phyloP scores from a whole-genome alignment of 1,140 invertebrate genomes.

The Gryon sp. region DNA sequence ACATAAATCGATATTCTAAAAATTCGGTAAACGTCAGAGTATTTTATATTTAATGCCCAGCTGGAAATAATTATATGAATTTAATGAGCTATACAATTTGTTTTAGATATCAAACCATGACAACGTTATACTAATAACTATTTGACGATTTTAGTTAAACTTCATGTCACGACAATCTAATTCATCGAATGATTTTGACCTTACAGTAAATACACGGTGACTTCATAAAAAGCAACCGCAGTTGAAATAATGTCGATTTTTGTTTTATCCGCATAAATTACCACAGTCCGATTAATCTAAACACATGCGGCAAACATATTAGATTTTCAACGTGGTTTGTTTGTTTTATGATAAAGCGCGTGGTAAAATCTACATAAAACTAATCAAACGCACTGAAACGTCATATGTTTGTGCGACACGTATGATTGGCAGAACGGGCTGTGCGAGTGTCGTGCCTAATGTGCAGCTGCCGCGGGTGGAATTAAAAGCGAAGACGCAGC shows the following conservation, averaged over 20 bases:
- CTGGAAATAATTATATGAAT: no score
- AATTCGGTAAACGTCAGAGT: no score
- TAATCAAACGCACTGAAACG: constrained; percentile 45
- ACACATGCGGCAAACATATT: constrained; percentile 3
- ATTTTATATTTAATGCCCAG: no score
- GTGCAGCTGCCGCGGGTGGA: constrained; percentile 45
- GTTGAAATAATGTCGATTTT: no score
- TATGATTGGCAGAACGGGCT: constrained; percentile 44
- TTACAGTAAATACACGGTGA: neutral
- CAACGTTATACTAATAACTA: no score
- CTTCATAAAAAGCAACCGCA: no score
- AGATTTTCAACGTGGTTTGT: constrained; percentile 5
- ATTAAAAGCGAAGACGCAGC: constrained; percentile 38
- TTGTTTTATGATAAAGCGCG: constrained; percentile 25
- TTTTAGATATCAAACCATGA: no score
- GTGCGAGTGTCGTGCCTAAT: constrained; percentile 32
- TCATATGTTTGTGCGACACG: constrained; percentile 41
- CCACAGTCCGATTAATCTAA: constrained; percentile 19
- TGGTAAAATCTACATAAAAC: constrained; percentile 52
- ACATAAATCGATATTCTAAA: no score
- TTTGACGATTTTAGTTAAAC: no score
- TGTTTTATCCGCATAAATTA: no score
- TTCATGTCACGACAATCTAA: constrained; percentile 11
- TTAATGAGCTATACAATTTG: no score
- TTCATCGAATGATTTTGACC: constrained; percentile 11